Percentiles rank a stretch among this genome's conserved stretches.
phyloP scores from a whole-genome alignment of 23 tunicate genomes.

The Trididemnum clinides region DNA sequence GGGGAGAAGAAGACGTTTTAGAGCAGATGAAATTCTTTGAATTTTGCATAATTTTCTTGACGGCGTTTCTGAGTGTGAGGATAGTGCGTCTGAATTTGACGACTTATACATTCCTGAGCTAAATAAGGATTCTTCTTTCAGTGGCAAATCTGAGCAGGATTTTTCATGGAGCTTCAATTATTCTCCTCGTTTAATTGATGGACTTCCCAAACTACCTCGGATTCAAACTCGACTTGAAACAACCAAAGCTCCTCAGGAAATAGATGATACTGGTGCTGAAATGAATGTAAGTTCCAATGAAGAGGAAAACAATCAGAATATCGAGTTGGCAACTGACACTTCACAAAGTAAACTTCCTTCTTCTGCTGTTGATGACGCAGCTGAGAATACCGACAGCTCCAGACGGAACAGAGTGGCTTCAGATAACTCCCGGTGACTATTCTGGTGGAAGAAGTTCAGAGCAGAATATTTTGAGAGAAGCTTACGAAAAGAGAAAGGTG shows the following conservation, averaged over 20 bases:
- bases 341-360: background rate
- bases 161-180: background rate
- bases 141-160: background rate
- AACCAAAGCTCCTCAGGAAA: no score
- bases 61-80: background rate
- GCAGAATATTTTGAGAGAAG: constrained; percentile 4
- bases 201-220: background rate
- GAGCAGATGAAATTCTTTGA: background rate
- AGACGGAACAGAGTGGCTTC: constrained; percentile 22
- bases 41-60: background rate
- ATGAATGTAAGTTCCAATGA: no score
- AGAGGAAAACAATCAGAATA: no score
- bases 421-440: no score
- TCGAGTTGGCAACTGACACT: background rate
- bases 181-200: background rate
- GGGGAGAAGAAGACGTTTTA: background rate
- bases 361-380: background rate
- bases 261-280: no score
- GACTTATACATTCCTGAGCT: background rate
- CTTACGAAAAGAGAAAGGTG: background rate
- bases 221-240: no score
- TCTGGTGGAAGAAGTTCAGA: background rate
- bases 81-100: background rate
- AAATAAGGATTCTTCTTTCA: background rate
- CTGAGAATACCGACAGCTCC: constrained; percentile 18